Evolutionary conservation across 2,113 vertebrate genomes (phyloP).

Genomic region (Phainopepla nitens): DNA sequence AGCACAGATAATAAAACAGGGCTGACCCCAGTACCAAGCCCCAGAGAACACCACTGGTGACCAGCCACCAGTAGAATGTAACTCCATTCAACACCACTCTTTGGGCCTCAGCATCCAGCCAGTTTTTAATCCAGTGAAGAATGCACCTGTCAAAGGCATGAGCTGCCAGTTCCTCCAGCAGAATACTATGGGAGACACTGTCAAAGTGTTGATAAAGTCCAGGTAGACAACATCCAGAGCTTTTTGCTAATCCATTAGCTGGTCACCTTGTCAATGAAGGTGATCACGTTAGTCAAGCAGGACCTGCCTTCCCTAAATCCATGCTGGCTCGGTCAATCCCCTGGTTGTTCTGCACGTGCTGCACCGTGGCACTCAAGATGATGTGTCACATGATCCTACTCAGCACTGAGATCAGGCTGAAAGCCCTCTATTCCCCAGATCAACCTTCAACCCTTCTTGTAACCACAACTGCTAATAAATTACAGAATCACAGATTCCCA

Average conservation of each 20-base stretch:
- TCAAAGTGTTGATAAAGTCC: neutral
- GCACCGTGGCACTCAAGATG: neutral
- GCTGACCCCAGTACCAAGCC: neutral
- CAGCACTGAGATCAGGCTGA: neutral
- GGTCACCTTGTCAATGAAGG: neutral
- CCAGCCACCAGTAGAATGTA: neutral
- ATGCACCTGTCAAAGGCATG: neutral
- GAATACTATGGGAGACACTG: neutral
- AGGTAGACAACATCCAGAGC: no score
- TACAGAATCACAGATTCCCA: neutral
- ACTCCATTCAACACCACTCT: neutral
- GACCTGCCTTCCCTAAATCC: neutral
- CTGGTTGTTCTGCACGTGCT: neutral
- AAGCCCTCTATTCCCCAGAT: neutral
- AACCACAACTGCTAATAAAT: neutral
- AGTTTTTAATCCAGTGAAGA: neutral
- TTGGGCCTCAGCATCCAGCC: neutral
- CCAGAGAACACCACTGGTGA: neutral
- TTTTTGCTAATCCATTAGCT: neutral
- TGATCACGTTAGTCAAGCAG: neutral
- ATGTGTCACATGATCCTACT: neutral
- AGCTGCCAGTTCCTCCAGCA: neutral
- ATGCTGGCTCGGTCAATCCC: fast-evolving
- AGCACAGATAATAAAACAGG: neutral
- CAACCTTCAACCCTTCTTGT: neutral